Evolutionary conservation across 2,113 vertebrate genomes (phyloP), one percentile per base, ranked within the genome.

Genomic region (Vicugna pacos): DNA sequence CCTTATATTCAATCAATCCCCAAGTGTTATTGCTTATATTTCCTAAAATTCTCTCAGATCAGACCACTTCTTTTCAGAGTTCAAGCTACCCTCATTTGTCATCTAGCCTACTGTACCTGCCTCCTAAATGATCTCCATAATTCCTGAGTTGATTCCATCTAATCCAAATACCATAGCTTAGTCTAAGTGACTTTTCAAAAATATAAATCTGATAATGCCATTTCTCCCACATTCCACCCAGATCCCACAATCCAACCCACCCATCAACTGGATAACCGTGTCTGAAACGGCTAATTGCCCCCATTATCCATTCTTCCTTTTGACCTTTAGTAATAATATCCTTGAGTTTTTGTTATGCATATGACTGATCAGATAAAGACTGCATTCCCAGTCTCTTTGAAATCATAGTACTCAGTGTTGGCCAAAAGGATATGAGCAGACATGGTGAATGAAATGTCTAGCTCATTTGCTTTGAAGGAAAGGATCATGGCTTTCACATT

Each of bases 11-110:
- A 70, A 9, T 58, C 32, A 80, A 26, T 26, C 42, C 54, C 52
- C 64, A 80, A 13, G n/a, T 52, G 32, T 52, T 79, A 80, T 9
- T 46, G 8, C 50, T 81, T 54, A 52, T 54, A 2, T 60, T 62
- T 73, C 56, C 56, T 89, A 81, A 89, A 64, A 52, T 81, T 94
- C 56, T 80, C 85, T 73, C 76, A 52, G 54, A 73, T 73, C 11
- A 64, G 75, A 20, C 15, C 73, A 70, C 52, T 32, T 52, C n/a
- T 62, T 89, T 94, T 64, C 69, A n/a, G 32, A 89, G 54, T 72
- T 52, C 62, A 94, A 35, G 35, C 20, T 30, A 81, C 46, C 11
- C 20, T 72, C n/a, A 46, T 28, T 81, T 72, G 52, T 93, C 42
- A 50, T 26, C 75, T 80, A 48, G 24, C 32, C 92, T 70, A 62